Base-by-base conservation (phyloP, 2,113 vertebrate species). In the Periophthalmodon schlosseri region DNA sequence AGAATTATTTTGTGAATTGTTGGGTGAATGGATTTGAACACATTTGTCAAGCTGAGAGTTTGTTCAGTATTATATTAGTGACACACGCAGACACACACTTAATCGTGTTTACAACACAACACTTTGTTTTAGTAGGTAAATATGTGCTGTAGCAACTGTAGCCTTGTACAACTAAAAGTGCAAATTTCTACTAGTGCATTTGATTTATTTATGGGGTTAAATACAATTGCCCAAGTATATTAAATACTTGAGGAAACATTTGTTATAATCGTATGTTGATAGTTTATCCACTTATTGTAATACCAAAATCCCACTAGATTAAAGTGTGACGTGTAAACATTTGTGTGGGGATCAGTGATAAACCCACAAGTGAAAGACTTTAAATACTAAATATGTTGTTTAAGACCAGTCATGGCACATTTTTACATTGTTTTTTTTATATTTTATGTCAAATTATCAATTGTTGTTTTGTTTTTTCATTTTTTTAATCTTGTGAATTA, bases 11-110 rank as follows among this genome's bases (percentile, higher is more conserved):
- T 80, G 81, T 87, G 78, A 77, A 79, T 75, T 85, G 63, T 13
- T 60, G 70, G 78, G 80, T 67, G 28, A 79, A 85, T 66, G 78
- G 70, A 65, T 87, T 77, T 88, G 75, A 80, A 79, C 13, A 74
- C 69, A 75, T 84, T 58, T 72, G 39, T 44, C 10, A 18, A 76
- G 36, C 75, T 11, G 68, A 23, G 18, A 46, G 73, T 77, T 69
- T n/a, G 70, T 52, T 75, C 63, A 68, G 60, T 70, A 71, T 71
- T 57, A 72, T 71, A 60, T 70, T 24, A 66, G 24, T 66, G 49
- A 73, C 21, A 39, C 4, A 15, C 44, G 8, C 16, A 67, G 11
- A 52, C 36, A 60, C 69, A 76, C 57, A 23, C 44, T 0, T 0
- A 75, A 72, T 73, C 24, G 44, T 0, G 56, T 74, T 83, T 79